Evolutionary conservation across 2,888 invertebrate species (phyloP), one percentile per base, ranked within the genome.

Genomic region (Leucania comma): DNA sequence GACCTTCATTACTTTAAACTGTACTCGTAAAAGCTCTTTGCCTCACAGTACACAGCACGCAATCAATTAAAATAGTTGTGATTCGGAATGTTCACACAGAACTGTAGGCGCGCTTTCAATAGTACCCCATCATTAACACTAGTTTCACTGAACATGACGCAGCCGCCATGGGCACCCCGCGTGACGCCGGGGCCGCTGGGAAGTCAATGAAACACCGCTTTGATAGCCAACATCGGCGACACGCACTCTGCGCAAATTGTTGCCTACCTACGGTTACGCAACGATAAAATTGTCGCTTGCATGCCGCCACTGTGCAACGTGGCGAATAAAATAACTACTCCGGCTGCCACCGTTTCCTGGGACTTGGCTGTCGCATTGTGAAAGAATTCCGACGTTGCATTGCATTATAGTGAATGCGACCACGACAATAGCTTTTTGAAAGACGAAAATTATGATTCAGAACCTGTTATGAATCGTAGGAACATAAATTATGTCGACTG

Each of bases 201-300:
- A 84, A 87, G 86, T 87, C 87, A 88, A 85, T 87, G 87, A 85
- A 83, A 79, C 78, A 67, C 85, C 84, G 87, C 86, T 88, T 87
- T 88, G 80, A 86, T 88, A 76, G 77, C 65, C 61, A 72, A 72
- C 82, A 82, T 78, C 82, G 93, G 93, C 94, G 95, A 94, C 92
- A 95, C 95, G 95, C 93, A 91, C 88, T 77, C 85, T 92, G 94
- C 90, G 91, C 94, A 93, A 94, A 94, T 94, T 94, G 91, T 88
- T 86, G 87, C 86, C 83, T 86, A 82, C 88, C 82, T 77, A 80
- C 81, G 82, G 92, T 95, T 94, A 94, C 93, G 92, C 93, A 94
- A 95, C 91, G 86, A 89, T 87, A 85, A 90, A 92, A 93, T 93
- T 93, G 93, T 92, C 93, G 91, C 89, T 90, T 87, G 87, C 89